Evolutionary conservation across 2,113 vertebrate genomes (phyloP).

Genomic region (Sardina pilchardus): DNA sequence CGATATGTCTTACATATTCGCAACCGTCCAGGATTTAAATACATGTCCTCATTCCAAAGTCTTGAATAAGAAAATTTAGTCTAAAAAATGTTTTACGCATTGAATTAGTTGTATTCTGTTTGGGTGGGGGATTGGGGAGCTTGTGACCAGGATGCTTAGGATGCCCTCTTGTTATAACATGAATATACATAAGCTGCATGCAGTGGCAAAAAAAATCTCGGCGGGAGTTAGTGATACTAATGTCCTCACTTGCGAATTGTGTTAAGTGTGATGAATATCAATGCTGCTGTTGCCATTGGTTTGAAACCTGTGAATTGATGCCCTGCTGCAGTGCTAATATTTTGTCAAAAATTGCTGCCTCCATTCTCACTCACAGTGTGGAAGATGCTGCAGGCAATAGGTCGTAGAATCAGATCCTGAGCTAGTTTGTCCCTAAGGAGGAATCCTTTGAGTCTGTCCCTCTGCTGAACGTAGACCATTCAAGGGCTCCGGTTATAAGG

Average conservation of each 20-base stretch:
- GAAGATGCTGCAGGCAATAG: conserved; percentile 98
- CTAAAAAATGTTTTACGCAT: background rate
- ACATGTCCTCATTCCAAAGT: background rate
- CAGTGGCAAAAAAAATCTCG: conserved; percentile 57
- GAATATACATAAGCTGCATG: conserved; percentile 61
- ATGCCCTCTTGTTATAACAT: conserved; percentile 28
- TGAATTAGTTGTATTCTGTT: background rate
- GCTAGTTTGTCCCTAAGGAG: conserved; percentile 98
- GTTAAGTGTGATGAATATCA: conserved; percentile 49
- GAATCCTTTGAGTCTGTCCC: conserved; percentile 97
- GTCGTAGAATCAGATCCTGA: conserved; percentile 98
- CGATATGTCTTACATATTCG: background rate
- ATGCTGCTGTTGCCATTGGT: conserved; percentile 56
- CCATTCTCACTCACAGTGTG: conserved; percentile 99
- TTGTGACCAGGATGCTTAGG: background rate
- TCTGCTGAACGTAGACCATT: conserved; percentile 97
- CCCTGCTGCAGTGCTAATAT: conserved; percentile 65
- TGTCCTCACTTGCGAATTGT: conserved; percentile 41
- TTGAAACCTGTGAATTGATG: conserved; percentile 60
- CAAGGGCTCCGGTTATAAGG: conserved; percentile 99
- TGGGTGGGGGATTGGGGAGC: background rate
- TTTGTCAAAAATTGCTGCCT: conserved; percentile 88
- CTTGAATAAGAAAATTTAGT: background rate
- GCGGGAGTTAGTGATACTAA: conserved; percentile 50
- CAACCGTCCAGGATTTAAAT: background rate